These are phyloP conservation scores for Rynchops niger DNA, from an alignment of 2,113 vertebrate genomes.

Conservation along the genomic window DNA sequence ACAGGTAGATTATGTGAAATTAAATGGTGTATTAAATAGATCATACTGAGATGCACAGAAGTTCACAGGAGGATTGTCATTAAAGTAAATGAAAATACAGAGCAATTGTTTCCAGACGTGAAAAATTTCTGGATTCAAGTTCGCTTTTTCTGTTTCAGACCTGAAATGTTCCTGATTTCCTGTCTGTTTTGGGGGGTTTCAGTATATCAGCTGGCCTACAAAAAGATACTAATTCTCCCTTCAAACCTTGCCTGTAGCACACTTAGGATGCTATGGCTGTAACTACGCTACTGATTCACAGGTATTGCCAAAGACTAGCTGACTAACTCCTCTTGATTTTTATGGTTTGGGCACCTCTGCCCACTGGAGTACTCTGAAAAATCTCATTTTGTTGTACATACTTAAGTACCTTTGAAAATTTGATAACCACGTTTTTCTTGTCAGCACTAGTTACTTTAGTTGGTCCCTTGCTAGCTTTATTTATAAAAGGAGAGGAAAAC, in stretches of 20 bases:
- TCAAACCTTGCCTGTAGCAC: background rate
- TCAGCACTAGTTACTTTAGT: background rate
- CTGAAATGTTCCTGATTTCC: background rate
- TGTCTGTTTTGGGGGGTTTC: background rate
- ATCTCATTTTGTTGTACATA: background rate
- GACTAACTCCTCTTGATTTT: background rate
- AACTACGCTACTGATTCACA: background rate
- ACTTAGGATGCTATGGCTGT: background rate
- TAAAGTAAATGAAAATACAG: background rate
- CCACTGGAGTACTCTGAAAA: background rate
- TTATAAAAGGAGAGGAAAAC: background rate
- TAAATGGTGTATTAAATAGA: background rate
- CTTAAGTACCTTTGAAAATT: background rate
- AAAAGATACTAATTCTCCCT: background rate
- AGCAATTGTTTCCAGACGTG: background rate
- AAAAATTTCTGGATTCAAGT: background rate
- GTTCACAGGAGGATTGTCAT: background rate
- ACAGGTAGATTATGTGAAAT: background rate
- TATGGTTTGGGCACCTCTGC: background rate
- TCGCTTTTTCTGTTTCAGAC: background rate
- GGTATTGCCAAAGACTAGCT: background rate
- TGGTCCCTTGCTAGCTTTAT: background rate
- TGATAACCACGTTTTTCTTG: background rate
- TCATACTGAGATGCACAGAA: background rate
- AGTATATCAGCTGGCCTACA: background rate